Base-by-base conservation (phyloP, 2,888 invertebrate species). In the Alloscopus bannaensis region DNA sequence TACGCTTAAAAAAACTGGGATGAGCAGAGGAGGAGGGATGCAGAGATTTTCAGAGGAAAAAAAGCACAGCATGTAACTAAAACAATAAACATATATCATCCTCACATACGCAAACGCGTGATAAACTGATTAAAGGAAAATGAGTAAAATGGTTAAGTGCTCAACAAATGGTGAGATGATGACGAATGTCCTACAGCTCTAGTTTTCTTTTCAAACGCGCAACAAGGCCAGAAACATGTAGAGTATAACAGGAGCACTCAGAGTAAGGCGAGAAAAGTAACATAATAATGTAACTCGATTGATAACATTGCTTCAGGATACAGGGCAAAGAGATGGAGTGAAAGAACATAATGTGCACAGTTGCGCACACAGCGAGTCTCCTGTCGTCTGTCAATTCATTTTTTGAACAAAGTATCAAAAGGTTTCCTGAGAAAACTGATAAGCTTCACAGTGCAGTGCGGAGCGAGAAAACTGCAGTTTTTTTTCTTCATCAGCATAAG, bases 161-260 rank as follows among this genome's bases (percentile, higher is more conserved):
- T n/a, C n/a, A n/a, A n/a, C n/a, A n/a, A 45, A 45, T 45, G 45
- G 45, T 45, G 45, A n/a, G n/a, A n/a, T n/a, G n/a, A n/a, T n/a
- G n/a, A 6, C n/a, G 13, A 26, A n/a, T 62, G 62, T 62, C 62
- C 62, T 62, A 62, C 62, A 62, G 62, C 40, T 62, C 62, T 62
- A 62, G 62, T 42, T 62, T 55, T 57, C 11, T 18, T 57, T 28
- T 57, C 57, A 57, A 42, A n/a, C 26, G 40, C 36, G 62, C 40
- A 62, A 42, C 13, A 62, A 62, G 62, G 57, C 28, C 57, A 45
- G 45, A 16, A 18, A 45, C 45, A 18, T 4, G 45, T n/a, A 16
- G 4, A 45, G 45, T 11, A 16, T 4, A 45, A 16, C n/a, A 45
- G n/a, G 45, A 45, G n/a, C 3, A 16, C 4, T n/a, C 3, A 4